Conservation (phyloP, 2,797 vertebrate genomes). For the Onychomys torridus region DNA sequence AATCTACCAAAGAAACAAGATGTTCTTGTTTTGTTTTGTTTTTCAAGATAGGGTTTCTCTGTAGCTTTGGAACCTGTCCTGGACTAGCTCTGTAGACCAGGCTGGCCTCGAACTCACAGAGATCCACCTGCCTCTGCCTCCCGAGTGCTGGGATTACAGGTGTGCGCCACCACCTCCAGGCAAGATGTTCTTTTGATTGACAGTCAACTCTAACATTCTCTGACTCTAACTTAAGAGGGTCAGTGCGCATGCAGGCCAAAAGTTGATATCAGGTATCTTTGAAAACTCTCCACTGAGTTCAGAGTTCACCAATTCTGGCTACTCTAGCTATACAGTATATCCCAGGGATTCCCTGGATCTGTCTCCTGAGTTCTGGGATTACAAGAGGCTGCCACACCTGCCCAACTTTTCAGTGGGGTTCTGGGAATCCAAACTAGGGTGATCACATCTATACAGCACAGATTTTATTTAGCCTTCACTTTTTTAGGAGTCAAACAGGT, state of each 20-base stretch:
- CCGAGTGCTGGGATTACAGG: no score
- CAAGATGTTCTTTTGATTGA: slow-evolving; percentile 37
- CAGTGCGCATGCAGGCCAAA: not conserved
- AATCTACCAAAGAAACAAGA: slow-evolving; percentile 50
- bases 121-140: no score
- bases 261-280: not conserved
- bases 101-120: no score
- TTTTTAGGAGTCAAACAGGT: not conserved
- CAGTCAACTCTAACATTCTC: not conserved
- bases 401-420: not conserved
- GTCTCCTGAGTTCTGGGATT: not conserved
- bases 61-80: no score
- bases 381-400: not conserved
- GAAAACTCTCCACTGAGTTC: not conserved
- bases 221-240: slow-evolving; percentile 8
- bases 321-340: not conserved
- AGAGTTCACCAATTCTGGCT: not conserved
- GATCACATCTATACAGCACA: not conserved
- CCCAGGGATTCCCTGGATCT: not conserved
- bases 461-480: not conserved
- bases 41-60: no score
- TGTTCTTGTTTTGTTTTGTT: no score
- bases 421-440: not conserved
- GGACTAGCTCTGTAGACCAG: no score
- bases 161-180: no score